These are phyloP conservation scores for Vimba vimba DNA, from an alignment of 2,113 vertebrate species.

Conservation along the genomic window DNA sequence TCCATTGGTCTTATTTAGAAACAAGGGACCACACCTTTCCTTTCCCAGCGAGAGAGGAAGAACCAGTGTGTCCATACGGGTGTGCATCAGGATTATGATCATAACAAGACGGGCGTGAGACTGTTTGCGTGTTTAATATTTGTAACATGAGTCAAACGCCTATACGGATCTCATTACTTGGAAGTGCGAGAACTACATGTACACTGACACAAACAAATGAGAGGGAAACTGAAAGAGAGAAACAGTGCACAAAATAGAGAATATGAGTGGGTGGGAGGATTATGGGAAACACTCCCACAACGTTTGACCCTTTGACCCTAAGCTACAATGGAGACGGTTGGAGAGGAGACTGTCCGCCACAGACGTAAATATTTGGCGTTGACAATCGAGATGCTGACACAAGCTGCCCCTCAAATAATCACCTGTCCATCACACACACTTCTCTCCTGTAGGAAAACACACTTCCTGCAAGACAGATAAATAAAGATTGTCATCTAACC, in stretches of 20 bases:
- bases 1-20: conserved; percentile 28
- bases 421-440: conserved; percentile 48
- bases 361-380: conserved; percentile 55
- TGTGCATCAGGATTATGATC: conserved; percentile 11
- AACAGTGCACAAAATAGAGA: not conserved
- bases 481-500: conserved; percentile 50
- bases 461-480: conserved; percentile 53
- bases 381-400: conserved; percentile 39
- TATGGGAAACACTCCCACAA: not conserved
- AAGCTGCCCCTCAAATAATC: conserved; percentile 56
- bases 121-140: conserved; percentile 19
- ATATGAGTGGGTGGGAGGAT: not conserved
- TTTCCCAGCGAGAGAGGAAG: conserved; percentile 37
- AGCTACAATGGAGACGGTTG: conserved; percentile 1
- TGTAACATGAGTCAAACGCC: conserved; percentile 26
- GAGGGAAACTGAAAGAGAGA: not conserved
- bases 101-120: not conserved
- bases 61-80: conserved; percentile 28
- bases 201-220: conserved; percentile 13
- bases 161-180: conserved; percentile 49
- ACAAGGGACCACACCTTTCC: conserved; percentile 48
- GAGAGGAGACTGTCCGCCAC: not conserved
- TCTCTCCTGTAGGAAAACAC: conserved; percentile 43
- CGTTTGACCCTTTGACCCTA: conserved; percentile 30
- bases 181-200: conserved; percentile 23